Evolutionary conservation across 2,888 invertebrate genomes (phyloP).

Genomic region (Eurytoma adleriae): DNA sequence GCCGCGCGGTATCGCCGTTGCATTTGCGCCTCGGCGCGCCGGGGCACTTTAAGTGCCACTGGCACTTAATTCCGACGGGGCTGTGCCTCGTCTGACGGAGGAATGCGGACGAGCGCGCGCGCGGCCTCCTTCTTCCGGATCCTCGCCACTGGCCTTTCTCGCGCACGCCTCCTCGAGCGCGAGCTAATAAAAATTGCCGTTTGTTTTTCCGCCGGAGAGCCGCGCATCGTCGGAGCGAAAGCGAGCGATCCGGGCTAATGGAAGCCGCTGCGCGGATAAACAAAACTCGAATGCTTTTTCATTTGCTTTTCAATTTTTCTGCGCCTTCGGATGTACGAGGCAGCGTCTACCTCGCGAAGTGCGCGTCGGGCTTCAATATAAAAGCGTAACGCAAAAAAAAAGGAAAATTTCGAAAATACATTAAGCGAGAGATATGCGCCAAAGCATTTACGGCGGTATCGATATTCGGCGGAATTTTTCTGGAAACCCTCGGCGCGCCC

Average conservation of each 20-base stretch:
- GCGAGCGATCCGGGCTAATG: not conserved
- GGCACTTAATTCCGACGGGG: constrained; percentile 60
- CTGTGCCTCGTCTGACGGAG: constrained; percentile 38
- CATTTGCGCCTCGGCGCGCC: constrained; percentile 46
- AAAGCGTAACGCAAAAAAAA: no score
- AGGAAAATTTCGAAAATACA: no score
- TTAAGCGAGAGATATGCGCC: no score
- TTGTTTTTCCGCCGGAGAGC: constrained; percentile 14
- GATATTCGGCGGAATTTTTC: not conserved
- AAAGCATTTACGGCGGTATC: not conserved
- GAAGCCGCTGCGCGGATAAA: not conserved
- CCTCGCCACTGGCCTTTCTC: not conserved
- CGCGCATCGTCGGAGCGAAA: constrained; percentile 14
- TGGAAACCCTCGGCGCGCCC: not conserved
- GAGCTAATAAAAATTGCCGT: constrained; percentile 37
- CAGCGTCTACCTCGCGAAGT: no score
- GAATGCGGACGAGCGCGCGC: constrained; percentile 47
- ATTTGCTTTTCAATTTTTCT: not conserved
- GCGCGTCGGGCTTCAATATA: no score
- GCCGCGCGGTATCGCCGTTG: constrained; percentile 28
- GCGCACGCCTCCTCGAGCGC: not conserved
- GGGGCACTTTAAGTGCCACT: constrained; percentile 60
- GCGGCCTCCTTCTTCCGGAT: constrained; percentile 43
- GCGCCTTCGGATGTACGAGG: no score
- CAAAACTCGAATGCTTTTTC: not conserved